A percentile compares a stretch with the other conserved stretches of the same genome.
phyloP scores from a whole-genome alignment of 1,140 invertebrate species.

The Pseudomyrmex sp. region DNA sequence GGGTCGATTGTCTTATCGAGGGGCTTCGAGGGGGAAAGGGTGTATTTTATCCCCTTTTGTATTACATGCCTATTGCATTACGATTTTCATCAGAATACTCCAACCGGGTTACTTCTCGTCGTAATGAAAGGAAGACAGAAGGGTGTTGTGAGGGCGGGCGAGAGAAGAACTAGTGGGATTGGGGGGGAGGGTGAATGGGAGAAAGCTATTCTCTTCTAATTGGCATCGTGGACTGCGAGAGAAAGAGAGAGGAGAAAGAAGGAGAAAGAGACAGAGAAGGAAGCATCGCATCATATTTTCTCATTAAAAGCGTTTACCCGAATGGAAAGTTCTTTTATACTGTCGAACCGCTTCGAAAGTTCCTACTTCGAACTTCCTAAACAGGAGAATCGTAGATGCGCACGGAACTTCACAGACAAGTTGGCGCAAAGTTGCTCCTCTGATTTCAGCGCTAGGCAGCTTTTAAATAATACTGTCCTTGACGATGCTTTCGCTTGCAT shows the following conservation, averaged over 20 bases:
- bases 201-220: slow-evolving; percentile 76
- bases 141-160: slow-evolving; percentile 1
- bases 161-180: slow-evolving; percentile 13
- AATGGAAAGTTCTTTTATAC: slow-evolving; percentile 75
- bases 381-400: slow-evolving; percentile 62
- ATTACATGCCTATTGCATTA: slow-evolving; percentile 84
- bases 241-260: no score
- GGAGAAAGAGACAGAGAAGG: background rate
- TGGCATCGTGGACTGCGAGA: slow-evolving; percentile 72
- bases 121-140: slow-evolving; percentile 72
- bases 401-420: slow-evolving; percentile 59
- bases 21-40: slow-evolving; percentile 66
- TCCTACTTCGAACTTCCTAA: slow-evolving; percentile 68
- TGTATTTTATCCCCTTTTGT: slow-evolving; percentile 76
- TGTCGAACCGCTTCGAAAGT: slow-evolving; percentile 69
- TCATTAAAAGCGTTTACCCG: slow-evolving; percentile 76
- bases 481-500: slow-evolving; percentile 50
- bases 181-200: background rate
- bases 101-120: slow-evolving; percentile 59
- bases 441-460: slow-evolving; percentile 65
- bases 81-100: slow-evolving; percentile 81
- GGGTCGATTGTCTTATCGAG: slow-evolving; percentile 71
- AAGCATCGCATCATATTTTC: slow-evolving; percentile 77
- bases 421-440: slow-evolving; percentile 60
- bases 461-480: slow-evolving; percentile 70